These are phyloP conservation scores for Peromyscus aztecus DNA, from an alignment of 2,797 vertebrate genomes.

Conservation along the genomic window DNA sequence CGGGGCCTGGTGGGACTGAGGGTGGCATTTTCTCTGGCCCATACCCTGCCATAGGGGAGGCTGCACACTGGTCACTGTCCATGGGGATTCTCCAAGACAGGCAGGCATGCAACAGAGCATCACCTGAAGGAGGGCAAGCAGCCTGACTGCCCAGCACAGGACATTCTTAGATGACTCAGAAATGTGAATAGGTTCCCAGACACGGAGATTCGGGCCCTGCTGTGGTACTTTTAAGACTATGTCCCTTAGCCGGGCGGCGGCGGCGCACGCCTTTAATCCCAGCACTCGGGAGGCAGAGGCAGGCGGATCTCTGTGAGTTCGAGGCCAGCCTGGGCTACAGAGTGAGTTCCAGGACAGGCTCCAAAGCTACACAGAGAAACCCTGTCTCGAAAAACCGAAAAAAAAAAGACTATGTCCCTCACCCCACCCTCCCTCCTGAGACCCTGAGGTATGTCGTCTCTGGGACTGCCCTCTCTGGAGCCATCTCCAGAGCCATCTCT, in stretches of 20 bases:
- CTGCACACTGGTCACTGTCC: accelerated
- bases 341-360: too few relatives aligned
- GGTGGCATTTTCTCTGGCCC: accelerated
- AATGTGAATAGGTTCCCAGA: neutral
- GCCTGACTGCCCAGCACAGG: accelerated
- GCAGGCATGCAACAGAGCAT: neutral
- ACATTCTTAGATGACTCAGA: accelerated
- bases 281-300: too few relatives aligned
- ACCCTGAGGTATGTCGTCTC: too few relatives aligned
- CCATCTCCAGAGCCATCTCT: accelerated
- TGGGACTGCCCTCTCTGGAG: neutral
- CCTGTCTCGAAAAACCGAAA: too few relatives aligned
- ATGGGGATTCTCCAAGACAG: neutral
- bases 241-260: neutral
- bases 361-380: too few relatives aligned
- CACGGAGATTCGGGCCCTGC: conserved; percentile 78
- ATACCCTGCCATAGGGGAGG: accelerated
- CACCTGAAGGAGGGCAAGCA: accelerated
- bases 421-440: neutral
- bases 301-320: too few relatives aligned
- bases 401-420: neutral
- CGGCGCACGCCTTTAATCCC: too few relatives aligned
- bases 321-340: too few relatives aligned
- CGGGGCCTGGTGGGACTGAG: accelerated
- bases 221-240: neutral